A percentile compares a stretch with the other conserved stretches of the same genome.
phyloP scores from a whole-genome alignment of 2,797 vertebrate species.

The Tadarida brasiliensis region DNA sequence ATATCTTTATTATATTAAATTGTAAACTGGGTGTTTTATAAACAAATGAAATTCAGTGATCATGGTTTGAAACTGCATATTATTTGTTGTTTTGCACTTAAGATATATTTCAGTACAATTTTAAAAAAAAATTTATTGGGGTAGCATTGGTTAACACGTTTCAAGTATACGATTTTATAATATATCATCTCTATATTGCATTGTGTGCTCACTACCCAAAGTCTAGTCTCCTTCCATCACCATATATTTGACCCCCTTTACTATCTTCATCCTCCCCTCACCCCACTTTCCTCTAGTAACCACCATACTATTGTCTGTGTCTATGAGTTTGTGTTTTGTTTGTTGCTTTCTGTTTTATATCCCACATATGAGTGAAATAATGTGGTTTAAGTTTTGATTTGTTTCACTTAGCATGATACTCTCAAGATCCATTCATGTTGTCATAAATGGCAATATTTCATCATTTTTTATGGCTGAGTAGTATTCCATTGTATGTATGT shows the following conservation, averaged over 20 bases:
- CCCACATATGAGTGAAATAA: background rate
- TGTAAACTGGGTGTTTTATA: background rate
- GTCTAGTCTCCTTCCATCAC: background rate
- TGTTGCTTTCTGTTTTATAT: background rate
- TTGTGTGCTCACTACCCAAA: background rate
- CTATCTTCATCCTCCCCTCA: background rate
- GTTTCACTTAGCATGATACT: background rate
- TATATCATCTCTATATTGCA: background rate
- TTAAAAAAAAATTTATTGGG: background rate
- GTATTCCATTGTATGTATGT: background rate
- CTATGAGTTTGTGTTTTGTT: background rate
- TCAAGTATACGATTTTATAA: background rate
- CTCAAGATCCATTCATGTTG: background rate
- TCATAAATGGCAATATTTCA: background rate
- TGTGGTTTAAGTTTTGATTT: background rate
- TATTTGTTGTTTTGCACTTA: background rate
- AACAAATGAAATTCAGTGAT: background rate
- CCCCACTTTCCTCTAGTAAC: background rate
- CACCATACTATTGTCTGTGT: background rate
- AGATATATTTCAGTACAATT: background rate
- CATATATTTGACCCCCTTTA: background rate
- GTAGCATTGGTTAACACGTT: background rate
- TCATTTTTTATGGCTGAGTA: background rate
- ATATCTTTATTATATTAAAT: constrained; percentile 6
- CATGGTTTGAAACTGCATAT: background rate